Evolutionary conservation across 2,888 invertebrate species (phyloP).

Genomic region (Epiblema foenella): DNA sequence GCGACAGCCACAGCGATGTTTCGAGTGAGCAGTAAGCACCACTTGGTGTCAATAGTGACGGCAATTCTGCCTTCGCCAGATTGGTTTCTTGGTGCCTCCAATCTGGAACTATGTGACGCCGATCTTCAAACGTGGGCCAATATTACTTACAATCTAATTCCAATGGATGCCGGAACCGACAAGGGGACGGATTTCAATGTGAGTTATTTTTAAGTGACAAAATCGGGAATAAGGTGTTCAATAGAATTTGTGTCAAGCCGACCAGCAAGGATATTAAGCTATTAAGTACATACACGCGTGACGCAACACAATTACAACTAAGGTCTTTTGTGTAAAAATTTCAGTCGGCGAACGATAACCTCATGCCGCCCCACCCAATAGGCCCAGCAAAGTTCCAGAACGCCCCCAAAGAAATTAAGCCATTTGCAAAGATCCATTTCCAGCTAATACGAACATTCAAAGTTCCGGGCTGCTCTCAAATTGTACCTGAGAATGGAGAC

Average conservation of each 20-base stretch:
- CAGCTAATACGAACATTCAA: constrained; percentile 68
- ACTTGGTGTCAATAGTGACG: constrained; percentile 71
- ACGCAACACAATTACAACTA: background rate
- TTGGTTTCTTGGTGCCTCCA: constrained; percentile 97
- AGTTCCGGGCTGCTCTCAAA: constrained; percentile 53
- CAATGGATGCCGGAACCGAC: constrained; percentile 98
- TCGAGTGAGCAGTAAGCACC: constrained; percentile 67
- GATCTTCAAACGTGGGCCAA: constrained; percentile 92
- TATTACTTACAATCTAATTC: constrained; percentile 93
- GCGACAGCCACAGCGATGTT: constrained; percentile 68
- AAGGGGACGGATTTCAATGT: constrained; percentile 95
- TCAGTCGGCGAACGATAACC: constrained; percentile 75
- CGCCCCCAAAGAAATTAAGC: constrained; percentile 60
- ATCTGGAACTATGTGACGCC: constrained; percentile 92
- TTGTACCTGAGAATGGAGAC: constrained; percentile 38
- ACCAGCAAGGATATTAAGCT: too few relatives aligned
- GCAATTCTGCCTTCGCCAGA: constrained; percentile 90
- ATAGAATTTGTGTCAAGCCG: too few relatives aligned
- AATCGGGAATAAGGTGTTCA: too few relatives aligned
- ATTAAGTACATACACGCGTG: too few relatives aligned
- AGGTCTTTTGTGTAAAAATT: constrained; percentile 31
- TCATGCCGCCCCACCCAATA: constrained; percentile 74
- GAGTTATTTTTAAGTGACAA: constrained; percentile 48
- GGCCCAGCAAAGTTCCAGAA: constrained; percentile 56
- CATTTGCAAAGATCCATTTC: constrained; percentile 70